Evolutionary conservation across 2,113 vertebrate genomes (phyloP).

Genomic region (Laticauda colubrina): DNA sequence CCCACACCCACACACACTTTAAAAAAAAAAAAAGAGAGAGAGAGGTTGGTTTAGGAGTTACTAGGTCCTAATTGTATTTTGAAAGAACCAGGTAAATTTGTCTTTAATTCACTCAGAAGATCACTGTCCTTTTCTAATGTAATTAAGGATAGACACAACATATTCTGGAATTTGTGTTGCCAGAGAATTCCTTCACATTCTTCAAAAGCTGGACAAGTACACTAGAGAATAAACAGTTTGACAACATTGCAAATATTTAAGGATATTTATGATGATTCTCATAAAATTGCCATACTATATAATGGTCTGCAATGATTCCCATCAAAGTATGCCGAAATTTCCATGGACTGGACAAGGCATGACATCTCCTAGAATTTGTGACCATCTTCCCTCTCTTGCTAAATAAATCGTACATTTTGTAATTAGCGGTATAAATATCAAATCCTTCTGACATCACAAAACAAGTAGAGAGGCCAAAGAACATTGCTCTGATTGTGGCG

Average conservation of each 20-base stretch:
- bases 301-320: not conserved
- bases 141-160: not conserved
- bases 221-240: rapidly evolving
- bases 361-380: not conserved
- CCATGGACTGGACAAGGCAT: not conserved
- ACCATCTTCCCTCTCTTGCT: rapidly evolving
- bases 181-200: not conserved
- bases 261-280: not conserved
- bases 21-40: not conserved
- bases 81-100: rapidly evolving
- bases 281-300: not conserved
- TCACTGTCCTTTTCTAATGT: not conserved
- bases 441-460: not conserved
- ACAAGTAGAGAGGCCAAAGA: not conserved
- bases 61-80: rapidly evolving
- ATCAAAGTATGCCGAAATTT: not conserved
- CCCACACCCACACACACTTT: too few species aligned
- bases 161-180: not conserved
- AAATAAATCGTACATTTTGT: not conserved
- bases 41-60: rapidly evolving
- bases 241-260: not conserved
- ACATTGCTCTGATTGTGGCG: not conserved
- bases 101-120: rapidly evolving
- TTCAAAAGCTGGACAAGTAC: rapidly evolving
- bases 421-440: not conserved